Evolutionary conservation across 2,113 vertebrate genomes (phyloP).

Genomic region (Ammodytes dubius): DNA sequence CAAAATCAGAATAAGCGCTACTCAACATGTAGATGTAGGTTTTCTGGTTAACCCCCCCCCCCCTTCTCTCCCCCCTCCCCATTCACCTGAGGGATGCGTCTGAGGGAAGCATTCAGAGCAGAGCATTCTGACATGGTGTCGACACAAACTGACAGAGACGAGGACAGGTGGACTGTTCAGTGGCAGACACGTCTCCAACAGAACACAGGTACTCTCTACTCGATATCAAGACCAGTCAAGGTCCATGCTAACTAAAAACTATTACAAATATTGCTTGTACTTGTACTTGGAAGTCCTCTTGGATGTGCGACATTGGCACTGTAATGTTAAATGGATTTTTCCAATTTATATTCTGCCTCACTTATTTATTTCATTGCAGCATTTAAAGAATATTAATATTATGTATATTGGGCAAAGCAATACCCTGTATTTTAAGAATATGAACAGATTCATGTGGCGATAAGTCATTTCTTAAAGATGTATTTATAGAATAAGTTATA

Average conservation of each 20-base stretch:
- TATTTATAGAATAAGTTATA: conserved; percentile 18
- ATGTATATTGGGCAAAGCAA: conserved; percentile 50
- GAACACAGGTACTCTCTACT: conserved; percentile 78
- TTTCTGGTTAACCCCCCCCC: conserved; percentile 30
- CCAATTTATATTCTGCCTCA: conserved; percentile 23
- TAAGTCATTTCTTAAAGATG: background rate
- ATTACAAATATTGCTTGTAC: conserved; percentile 11
- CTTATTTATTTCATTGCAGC: conserved; percentile 26
- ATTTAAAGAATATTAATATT: conserved; percentile 26
- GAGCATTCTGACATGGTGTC: conserved; percentile 79
- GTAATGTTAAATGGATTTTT: conserved; percentile 12
- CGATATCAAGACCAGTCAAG: conserved; percentile 56
- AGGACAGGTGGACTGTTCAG: conserved; percentile 75
- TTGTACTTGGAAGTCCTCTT: conserved; percentile 2
- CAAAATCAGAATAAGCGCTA: conserved; percentile 44
- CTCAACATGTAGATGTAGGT: conserved; percentile 65
- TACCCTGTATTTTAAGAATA: conserved; percentile 33
- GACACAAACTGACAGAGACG: conserved; percentile 79
- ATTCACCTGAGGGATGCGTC: conserved; percentile 68
- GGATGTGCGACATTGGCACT: background rate
- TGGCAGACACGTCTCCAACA: conserved; percentile 70
- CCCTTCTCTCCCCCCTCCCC: background rate
- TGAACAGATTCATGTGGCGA: background rate
- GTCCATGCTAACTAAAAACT: conserved; percentile 41
- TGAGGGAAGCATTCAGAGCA: conserved; percentile 72